phyloP scores from a whole-genome alignment of 2,797 vertebrate genomes.

The Anas georgica region DNA sequence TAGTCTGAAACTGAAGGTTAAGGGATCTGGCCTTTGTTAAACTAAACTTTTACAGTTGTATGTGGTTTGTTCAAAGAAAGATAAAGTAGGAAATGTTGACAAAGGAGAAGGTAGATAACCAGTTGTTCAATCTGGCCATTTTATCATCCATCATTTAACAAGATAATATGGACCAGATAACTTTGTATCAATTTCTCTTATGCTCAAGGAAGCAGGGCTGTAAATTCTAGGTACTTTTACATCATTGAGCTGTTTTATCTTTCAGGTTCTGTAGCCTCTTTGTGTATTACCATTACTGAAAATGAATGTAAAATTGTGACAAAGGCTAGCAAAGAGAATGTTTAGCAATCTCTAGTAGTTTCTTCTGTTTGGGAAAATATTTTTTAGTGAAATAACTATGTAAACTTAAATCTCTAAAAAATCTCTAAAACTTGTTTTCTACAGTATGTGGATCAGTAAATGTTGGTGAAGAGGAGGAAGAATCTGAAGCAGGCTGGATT shows the following conservation, averaged over 20 bases:
- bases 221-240: not conserved
- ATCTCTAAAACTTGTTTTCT: slow-evolving; percentile 49
- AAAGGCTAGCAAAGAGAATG: not conserved
- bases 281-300: not conserved
- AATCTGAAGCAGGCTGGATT: slow-evolving; percentile 96
- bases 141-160: not conserved
- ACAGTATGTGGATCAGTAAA: slow-evolving; percentile 91
- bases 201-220: not conserved
- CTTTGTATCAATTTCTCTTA: not conserved
- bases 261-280: not conserved
- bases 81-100: not conserved
- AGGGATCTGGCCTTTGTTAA: not conserved
- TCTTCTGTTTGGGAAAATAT: not conserved
- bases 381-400: not conserved
- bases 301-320: not conserved
- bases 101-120: not conserved
- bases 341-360: not conserved
- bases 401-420: slow-evolving; percentile 17
- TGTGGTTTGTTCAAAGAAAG: not conserved
- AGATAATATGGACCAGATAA: not conserved
- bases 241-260: not conserved
- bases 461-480: slow-evolving; percentile 88
- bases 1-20: not conserved
- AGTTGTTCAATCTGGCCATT: not conserved
- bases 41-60: not conserved